These are phyloP conservation scores for Diaprepes abbreviatus DNA, from an alignment of 2,888 invertebrate species.

Conservation along the genomic window DNA sequence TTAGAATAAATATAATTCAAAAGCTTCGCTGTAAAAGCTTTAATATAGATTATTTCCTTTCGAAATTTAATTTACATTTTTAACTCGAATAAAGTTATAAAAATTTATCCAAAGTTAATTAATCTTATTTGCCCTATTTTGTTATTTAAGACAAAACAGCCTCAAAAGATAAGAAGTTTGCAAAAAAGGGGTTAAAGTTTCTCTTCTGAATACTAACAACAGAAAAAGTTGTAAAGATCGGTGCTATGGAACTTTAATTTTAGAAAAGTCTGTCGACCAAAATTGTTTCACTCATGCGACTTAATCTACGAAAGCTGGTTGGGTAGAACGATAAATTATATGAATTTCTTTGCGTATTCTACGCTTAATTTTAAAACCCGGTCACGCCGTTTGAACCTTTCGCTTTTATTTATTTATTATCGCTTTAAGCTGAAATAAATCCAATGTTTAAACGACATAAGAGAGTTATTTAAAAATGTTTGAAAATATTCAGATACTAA, in stretches of 20 bases:
- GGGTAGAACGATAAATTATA: conserved; percentile 35
- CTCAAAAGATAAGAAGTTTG: conserved; percentile 16
- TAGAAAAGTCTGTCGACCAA: conserved; percentile 12
- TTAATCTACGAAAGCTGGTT: conserved; percentile 33
- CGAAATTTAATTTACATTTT: conserved; percentile 9
- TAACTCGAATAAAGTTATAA: conserved; percentile 1
- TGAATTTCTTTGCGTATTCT: conserved; percentile 38
- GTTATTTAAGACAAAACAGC: conserved; percentile 4
- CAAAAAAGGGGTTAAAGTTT: conserved; percentile 10
- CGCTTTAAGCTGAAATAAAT: conserved; percentile 34
- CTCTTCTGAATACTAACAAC: conserved; percentile 9
- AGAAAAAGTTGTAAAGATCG: conserved; percentile 12
- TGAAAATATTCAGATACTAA: no score
- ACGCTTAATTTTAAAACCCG: conserved; percentile 31
- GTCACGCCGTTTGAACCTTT: conserved; percentile 39
- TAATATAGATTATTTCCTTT: conserved; percentile 2
- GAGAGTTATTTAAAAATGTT: conserved; percentile 29
- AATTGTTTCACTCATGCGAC: conserved; percentile 30
- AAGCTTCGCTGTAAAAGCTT: not conserved
- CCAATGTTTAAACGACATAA: conserved; percentile 22
- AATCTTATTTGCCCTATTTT: conserved; percentile 15
- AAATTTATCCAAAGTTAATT: conserved; percentile 7
- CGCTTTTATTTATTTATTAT: conserved; percentile 47
- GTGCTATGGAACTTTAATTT: conserved; percentile 15
- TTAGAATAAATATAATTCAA: no score